Percentiles rank a stretch among this genome's conserved stretches.
These are phyloP conservation scores for Sarcophaga peregrina DNA, from an alignment of 1,140 invertebrate species.

Conservation along the genomic window DNA sequence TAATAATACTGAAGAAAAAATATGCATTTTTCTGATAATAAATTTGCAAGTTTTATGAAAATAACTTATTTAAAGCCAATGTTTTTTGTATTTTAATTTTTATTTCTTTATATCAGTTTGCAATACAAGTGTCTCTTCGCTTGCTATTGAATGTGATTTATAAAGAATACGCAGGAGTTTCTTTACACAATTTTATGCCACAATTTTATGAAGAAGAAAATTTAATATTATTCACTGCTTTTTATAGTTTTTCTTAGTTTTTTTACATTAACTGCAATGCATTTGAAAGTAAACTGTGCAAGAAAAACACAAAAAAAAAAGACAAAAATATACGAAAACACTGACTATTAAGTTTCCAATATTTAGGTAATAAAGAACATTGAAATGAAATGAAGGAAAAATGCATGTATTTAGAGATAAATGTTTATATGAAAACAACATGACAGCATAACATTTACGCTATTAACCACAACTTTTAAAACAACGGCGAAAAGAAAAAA, in stretches of 20 bases:
- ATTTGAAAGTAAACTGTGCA: not conserved
- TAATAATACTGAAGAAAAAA: no score
- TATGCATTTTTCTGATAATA: no score
- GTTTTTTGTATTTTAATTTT: no score
- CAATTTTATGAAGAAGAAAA: not conserved
- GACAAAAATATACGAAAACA: not conserved
- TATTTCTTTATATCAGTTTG: no score
- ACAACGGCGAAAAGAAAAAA: not conserved
- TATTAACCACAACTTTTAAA: not conserved
- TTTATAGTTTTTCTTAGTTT: not conserved
- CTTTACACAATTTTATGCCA: not conserved
- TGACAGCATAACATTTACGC: not conserved
- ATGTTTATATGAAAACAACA: slow-evolving; percentile 22
- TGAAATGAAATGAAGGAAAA: not conserved
- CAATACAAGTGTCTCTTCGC: not conserved
- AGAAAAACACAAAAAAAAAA: not conserved
- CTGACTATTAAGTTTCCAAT: slow-evolving; percentile 3
- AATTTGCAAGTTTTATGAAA: no score
- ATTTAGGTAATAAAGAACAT: not conserved
- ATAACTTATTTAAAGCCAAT: no score
- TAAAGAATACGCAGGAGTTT: not conserved
- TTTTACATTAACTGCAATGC: not conserved
- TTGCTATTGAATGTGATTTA: not conserved
- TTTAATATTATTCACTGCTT: slow-evolving; percentile 7
- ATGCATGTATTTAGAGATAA: slow-evolving; percentile 3